phyloP scores from a whole-genome alignment of 1,140 invertebrate species.

The Aphidius ervi region DNA sequence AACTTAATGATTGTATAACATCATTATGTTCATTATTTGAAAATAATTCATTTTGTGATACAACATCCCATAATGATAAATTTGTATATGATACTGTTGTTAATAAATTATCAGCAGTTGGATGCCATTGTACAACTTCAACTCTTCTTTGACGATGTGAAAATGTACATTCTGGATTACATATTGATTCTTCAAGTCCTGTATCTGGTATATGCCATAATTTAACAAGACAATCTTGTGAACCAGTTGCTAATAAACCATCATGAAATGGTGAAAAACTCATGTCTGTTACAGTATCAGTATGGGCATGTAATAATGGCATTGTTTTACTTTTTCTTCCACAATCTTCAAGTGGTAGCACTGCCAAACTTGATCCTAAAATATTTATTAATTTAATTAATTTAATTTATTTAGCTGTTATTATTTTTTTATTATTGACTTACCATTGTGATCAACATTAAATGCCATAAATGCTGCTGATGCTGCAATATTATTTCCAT shows the following conservation, averaged over 20 bases:
- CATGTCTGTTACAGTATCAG: slow-evolving; percentile 90
- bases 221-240: slow-evolving; percentile 86
- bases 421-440: slow-evolving; percentile 8
- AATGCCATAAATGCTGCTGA: slow-evolving; percentile 91
- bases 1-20: slow-evolving; percentile 78
- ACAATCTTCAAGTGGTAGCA: slow-evolving; percentile 79
- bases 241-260: slow-evolving; percentile 82
- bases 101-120: slow-evolving; percentile 77
- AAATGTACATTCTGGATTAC: slow-evolving; percentile 74
- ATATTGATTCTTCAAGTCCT: slow-evolving; percentile 73
- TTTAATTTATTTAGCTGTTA: too few relatives aligned
- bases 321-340: slow-evolving; percentile 82
- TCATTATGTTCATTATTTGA: slow-evolving; percentile 75
- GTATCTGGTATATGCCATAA: slow-evolving; percentile 80
- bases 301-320: slow-evolving; percentile 77
- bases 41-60: slow-evolving; percentile 75
- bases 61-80: slow-evolving; percentile 83
- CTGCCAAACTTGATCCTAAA: slow-evolving; percentile 77
- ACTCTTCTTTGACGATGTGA: slow-evolving; percentile 77
- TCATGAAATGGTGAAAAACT: slow-evolving; percentile 94
- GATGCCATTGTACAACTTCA: slow-evolving; percentile 83
- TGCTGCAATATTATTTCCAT: slow-evolving; percentile 90
- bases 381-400: too few relatives aligned
- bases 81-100: slow-evolving; percentile 77
- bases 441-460: slow-evolving; percentile 78